A percentile compares a stretch with the other conserved stretches of the same genome.
These are phyloP conservation scores for Antheraea mylitta DNA, from an alignment of 1,140 invertebrate genomes.

Conservation along the genomic window DNA sequence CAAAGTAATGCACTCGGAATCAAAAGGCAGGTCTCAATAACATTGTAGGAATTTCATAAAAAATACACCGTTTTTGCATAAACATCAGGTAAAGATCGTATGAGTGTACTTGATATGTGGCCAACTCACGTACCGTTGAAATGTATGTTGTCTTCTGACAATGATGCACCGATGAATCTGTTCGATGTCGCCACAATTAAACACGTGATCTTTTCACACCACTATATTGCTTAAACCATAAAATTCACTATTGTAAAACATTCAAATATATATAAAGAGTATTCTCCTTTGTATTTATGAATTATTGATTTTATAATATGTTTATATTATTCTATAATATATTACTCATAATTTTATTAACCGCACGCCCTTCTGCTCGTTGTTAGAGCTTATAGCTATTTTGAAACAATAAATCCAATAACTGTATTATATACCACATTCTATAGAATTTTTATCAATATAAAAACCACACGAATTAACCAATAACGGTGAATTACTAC, in stretches of 20 bases:
- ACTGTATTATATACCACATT: constrained; percentile 21
- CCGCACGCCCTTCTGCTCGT: constrained; percentile 11
- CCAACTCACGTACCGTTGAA: constrained; percentile 55
- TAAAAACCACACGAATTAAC: constrained; percentile 26
- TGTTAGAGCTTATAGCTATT: constrained; percentile 14
- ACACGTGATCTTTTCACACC: constrained; percentile 5
- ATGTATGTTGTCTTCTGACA: neutral
- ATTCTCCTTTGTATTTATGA: neutral
- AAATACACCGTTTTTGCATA: constrained; percentile 27
- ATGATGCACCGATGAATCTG: constrained; percentile 1
- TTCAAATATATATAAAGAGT: neutral
- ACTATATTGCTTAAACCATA: neutral
- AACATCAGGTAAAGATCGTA: constrained; percentile 36
- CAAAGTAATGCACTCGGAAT: constrained; percentile 13
- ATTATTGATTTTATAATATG: no score
- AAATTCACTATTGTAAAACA: neutral
- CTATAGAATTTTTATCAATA: constrained; percentile 19
- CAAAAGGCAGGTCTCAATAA: constrained; percentile 18
- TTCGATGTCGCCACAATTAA: constrained; percentile 1
- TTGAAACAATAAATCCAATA: constrained; percentile 15
- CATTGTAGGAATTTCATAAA: constrained; percentile 29
- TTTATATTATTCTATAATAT: constrained; percentile 4
- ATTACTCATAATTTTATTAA: neutral
- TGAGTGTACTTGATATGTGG: constrained; percentile 58
- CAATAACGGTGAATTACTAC: constrained; percentile 39